Base-by-base conservation (phyloP, 2,113 vertebrate genomes). In the Murina feae region DNA sequence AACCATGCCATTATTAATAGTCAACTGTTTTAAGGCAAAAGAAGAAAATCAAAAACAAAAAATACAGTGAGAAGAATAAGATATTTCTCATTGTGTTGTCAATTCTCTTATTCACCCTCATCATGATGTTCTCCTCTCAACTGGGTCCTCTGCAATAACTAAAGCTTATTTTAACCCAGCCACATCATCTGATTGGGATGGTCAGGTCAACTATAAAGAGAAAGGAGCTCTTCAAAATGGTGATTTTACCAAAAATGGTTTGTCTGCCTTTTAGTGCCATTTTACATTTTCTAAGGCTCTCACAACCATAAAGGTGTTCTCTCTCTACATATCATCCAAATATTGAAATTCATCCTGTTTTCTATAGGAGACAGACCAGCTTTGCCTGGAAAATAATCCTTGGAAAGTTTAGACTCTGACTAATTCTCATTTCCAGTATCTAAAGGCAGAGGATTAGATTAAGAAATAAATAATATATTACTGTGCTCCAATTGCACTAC, bases 371-470 rank as follows among this genome's bases (percentile, higher is more conserved):
- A 96, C 80, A 94, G 72, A 94, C 18, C n/a, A 96, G 71, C 80
- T 80, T 95, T 95, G 91, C 75, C 60, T 96, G 94, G 76, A 96
- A 97, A 96, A 93, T 89, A 96, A 95, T 96, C 95, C 93, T 84
- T 89, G 71, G 80, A 94, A 94, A 96, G 80, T 97, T 97, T 96
- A 93, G 71, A 94, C 60, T 90, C 8, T 94, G 94, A 97, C 78
- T 96, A 96, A 97, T 96, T 97, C 87, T 96, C 86, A 90, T 95
- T 96, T 96, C 94, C 90, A 97, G 95, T 84, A 95, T 97, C 86
- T 90, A 91, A 94, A 97, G 69, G 80, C 80, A 93, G 80, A 83
- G 39, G 86, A 97, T 94, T 96, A 84, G 94, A 97, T 96, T 97
- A 96, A 91, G 68, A 96, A 94, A 93, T 17, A 66, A 96, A 94